phyloP scores from a whole-genome alignment of 2,113 vertebrate genomes.

The Phylloscopus trochiloides region DNA sequence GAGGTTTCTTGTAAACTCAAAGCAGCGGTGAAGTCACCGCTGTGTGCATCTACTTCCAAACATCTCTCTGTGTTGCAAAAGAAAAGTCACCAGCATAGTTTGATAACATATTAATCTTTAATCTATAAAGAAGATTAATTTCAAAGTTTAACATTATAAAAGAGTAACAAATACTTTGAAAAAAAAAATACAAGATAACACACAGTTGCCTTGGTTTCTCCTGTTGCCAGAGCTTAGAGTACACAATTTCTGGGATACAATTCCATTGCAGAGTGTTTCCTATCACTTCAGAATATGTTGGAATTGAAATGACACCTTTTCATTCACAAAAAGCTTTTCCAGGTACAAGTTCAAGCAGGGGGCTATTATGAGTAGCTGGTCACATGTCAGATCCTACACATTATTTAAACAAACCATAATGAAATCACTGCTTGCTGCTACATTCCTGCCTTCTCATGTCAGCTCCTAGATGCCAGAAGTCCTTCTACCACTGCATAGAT shows the following conservation, averaged over 20 bases:
- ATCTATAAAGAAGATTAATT: conserved; percentile 73
- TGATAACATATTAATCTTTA: conserved; percentile 67
- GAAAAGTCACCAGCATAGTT: background rate
- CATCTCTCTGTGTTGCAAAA: background rate
- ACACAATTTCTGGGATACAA: background rate
- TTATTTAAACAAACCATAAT: background rate
- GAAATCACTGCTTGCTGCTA: conserved; percentile 6
- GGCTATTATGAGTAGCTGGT: background rate
- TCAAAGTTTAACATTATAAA: conserved; percentile 69
- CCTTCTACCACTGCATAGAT: background rate
- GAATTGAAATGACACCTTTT: background rate
- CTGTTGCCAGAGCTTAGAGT: background rate
- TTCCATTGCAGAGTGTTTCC: background rate
- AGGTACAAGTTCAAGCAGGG: background rate
- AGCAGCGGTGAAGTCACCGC: background rate
- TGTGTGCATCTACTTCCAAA: background rate
- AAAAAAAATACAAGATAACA: conserved; percentile 9
- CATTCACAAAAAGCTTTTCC: background rate
- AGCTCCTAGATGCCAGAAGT: background rate
- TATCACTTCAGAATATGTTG: background rate
- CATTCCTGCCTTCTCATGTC: background rate
- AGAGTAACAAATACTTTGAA: conserved; percentile 56
- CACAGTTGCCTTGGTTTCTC: background rate
- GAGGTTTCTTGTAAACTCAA: background rate
- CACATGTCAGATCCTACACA: background rate